Evolutionary conservation across 1,140 invertebrate genomes (phyloP), one percentile per base, ranked within the genome.

Genomic region (Gonatopus flavifemur): DNA sequence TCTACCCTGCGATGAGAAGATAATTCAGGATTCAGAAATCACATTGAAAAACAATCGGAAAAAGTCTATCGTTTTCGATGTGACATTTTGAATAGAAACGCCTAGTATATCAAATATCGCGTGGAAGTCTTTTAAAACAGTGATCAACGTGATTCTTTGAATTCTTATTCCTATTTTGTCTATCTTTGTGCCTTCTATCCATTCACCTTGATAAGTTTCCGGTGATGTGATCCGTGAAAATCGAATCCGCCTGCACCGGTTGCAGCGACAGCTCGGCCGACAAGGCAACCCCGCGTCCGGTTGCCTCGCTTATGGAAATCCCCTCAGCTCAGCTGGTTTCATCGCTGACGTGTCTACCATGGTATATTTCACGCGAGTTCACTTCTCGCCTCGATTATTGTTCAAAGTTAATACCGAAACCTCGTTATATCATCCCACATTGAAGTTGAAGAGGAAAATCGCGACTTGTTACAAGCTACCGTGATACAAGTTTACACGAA

Each of bases 201-300:
- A n/a, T n/a, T n/a, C n/a, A n/a, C n/a, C n/a, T n/a, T 70, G 68
- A 70, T 67, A 73, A 72, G 68, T 74, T 74, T 70, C 59, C 66
- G 62, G 62, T 47, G 50, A 69, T 62, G 68, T 66, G 68, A 74
- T 58, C 65, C 67, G 70, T 69, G 70, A 70, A 72, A 70, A 68
- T 67, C 63, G 67, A 69, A 69, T 69, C 64, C 67, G 70, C 57
- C 66, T 70, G 67, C 67, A 69, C 62, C 71, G 63, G 67, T 69
- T 67, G 67, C 57, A 69, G 71, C 69, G 70, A 72, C 71, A 74
- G 71, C 70, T 72, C 66, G 71, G 71, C 59, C 66, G 71, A 72
- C 71, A 74, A 69, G 71, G 62, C 59, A 61, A 63, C 64, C 69
- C 66, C 54, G 63, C 66, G 62, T 68, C 67, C 69, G 69, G 69